These are phyloP conservation scores for Pangasius larnaudii DNA, from an alignment of 2,797 vertebrate genomes.

Conservation along the genomic window DNA sequence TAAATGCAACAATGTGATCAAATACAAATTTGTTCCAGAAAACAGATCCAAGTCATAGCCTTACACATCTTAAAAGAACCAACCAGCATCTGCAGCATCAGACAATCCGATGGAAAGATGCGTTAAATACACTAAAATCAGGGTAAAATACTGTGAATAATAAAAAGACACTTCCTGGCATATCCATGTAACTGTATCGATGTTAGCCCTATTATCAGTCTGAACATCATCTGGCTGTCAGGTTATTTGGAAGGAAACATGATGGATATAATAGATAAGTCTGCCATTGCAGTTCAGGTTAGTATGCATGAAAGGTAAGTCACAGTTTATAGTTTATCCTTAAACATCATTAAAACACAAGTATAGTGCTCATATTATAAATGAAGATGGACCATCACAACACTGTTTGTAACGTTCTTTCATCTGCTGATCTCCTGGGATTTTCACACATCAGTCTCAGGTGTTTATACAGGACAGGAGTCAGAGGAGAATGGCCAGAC, in stretches of 20 bases:
- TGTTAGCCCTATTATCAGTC: not conserved
- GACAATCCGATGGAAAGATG: not conserved
- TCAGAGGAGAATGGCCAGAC: not conserved
- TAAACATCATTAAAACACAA: not conserved
- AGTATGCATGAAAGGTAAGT: not conserved
- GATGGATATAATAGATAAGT: too few species aligned
- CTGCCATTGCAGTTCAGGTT: not conserved
- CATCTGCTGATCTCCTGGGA: not conserved
- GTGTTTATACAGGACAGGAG: not conserved
- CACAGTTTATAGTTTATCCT: not conserved
- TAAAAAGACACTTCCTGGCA: not conserved
- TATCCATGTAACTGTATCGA: too few species aligned
- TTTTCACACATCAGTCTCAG: not conserved
- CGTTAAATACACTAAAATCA: not conserved
- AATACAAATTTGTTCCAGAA: constrained; percentile 23
- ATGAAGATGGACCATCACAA: not conserved
- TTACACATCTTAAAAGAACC: not conserved
- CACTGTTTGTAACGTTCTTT: not conserved
- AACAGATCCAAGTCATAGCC: constrained; percentile 33
- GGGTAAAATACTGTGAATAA: not conserved
- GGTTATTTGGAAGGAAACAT: not conserved
- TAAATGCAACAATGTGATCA: constrained; percentile 46
- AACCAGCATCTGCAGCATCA: not conserved
- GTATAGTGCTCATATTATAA: not conserved
- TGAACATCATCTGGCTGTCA: not conserved